Percentiles rank a stretch among this genome's conserved stretches.
Conservation (phyloP, 1,140 invertebrate species). For the Cydia pomonella region DNA sequence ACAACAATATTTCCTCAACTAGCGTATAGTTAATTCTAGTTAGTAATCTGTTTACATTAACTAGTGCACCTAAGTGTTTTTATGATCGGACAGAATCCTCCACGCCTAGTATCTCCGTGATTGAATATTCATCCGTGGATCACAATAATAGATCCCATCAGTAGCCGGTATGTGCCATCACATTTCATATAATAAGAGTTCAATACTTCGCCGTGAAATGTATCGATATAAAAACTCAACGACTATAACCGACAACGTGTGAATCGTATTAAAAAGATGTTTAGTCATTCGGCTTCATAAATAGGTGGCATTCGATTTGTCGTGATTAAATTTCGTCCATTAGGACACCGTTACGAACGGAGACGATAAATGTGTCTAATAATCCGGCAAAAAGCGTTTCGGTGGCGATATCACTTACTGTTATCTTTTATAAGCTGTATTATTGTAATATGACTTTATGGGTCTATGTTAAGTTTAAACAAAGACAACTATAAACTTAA, state of each 20-base stretch:
- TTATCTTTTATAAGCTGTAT: constrained; percentile 55
- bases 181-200: constrained; percentile 80
- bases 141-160: constrained; percentile 79
- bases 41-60: constrained; percentile 34
- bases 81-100: constrained; percentile 52
- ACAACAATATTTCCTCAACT: background rate
- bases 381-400: constrained; percentile 72
- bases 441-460: constrained; percentile 7
- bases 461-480: background rate
- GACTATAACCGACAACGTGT: constrained; percentile 79
- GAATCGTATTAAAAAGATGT: constrained; percentile 81
- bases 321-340: constrained; percentile 80
- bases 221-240: constrained; percentile 79
- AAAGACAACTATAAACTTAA: too few relatives aligned
- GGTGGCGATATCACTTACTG: constrained; percentile 60
- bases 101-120: constrained; percentile 66
- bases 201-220: constrained; percentile 80
- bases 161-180: constrained; percentile 74
- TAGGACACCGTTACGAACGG: constrained; percentile 75
- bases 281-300: constrained; percentile 79
- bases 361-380: constrained; percentile 70
- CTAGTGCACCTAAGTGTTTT: constrained; percentile 57
- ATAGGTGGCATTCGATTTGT: constrained; percentile 79
- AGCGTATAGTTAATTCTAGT: background rate
- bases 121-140: constrained; percentile 79